Evolutionary conservation across 2,888 invertebrate genomes (phyloP).

Genomic region (Ornithoptera alexandrae): DNA sequence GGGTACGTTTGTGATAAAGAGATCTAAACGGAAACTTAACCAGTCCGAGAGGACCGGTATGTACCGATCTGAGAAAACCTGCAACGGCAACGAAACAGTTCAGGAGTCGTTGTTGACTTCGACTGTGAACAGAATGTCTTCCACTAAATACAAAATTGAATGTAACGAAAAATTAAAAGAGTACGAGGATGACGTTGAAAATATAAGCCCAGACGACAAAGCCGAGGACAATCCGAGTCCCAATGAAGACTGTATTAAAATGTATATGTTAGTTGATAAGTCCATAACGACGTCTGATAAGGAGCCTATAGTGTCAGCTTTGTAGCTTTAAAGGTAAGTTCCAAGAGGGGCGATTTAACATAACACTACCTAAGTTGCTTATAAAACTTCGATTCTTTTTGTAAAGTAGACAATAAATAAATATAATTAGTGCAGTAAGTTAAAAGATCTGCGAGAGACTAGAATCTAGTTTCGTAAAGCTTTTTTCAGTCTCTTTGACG

Average conservation of each 20-base stretch:
- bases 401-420: no score
- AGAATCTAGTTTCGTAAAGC: no score
- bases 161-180: constrained; percentile 61
- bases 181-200: constrained; percentile 58
- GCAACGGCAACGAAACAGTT: constrained; percentile 73
- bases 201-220: constrained; percentile 73
- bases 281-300: constrained; percentile 65
- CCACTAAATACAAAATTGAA: constrained; percentile 71
- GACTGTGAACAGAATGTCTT: constrained; percentile 66
- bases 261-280: constrained; percentile 76
- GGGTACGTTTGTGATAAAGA: constrained; percentile 68
- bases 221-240: constrained; percentile 68
- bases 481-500: no score
- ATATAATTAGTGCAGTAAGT: no score
- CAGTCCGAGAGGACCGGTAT: constrained; percentile 71
- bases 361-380: no score
- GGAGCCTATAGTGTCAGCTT: constrained; percentile 71
- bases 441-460: no score
- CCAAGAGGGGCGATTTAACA: neutral
- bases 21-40: constrained; percentile 61
- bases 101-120: constrained; percentile 72
- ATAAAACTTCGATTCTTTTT: no score
- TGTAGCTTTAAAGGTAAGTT: constrained; percentile 63
- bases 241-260: constrained; percentile 71
- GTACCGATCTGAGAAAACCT: constrained; percentile 72